Evolutionary conservation across 1,140 invertebrate genomes (phyloP), one percentile per base, ranked within the genome.

Genomic region (Lepidurus packardi): DNA sequence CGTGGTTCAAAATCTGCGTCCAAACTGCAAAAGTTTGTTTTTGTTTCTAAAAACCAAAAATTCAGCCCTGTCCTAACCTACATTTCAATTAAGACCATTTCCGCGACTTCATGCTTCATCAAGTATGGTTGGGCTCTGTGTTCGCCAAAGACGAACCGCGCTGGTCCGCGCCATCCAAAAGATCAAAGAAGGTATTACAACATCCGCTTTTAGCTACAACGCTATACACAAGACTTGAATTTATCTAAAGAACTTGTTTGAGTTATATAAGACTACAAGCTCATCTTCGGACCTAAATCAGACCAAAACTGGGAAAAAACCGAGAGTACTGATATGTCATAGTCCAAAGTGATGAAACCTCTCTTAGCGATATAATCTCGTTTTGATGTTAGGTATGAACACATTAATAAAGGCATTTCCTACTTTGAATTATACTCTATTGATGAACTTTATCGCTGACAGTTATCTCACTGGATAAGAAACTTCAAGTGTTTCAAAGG

Each of bases 51-150:
- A 34, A 34, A 34, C 3, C 3, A 34, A 34, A 34, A 34, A 4
- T 34, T 34, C 2, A 34, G 3, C 34, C 34, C 34, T 34, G 3
- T 34, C 34, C 34, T 34, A 34, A 34, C 34, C 34, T 34, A 34
- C 3, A 34, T 65, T 65, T 65, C 53, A 65, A 21, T 65, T 21
- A n/a, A 13, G 16, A 65, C 53, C 16, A 47, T 65, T 16, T 13
- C 53, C 34, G 34, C 34, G 2, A 34, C 6, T 21, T 65, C 53
- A 65, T 65, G 53, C 53, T 21, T 65, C 53, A 65, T 65, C 53
- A 65, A 65, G 53, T 65, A 65, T 65, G 53, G 53, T 65, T 65
- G 21, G 53, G 53, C 53, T 65, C 53, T 13, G 53, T 9, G 53
- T 65, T 65, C 13, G 21, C 53, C 53, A 65, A 65, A 65, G 53